A percentile compares a stretch with the other conserved stretches of the same genome.
phyloP scores from a whole-genome alignment of 2,888 invertebrate genomes.

The Apodemia hepburni region DNA sequence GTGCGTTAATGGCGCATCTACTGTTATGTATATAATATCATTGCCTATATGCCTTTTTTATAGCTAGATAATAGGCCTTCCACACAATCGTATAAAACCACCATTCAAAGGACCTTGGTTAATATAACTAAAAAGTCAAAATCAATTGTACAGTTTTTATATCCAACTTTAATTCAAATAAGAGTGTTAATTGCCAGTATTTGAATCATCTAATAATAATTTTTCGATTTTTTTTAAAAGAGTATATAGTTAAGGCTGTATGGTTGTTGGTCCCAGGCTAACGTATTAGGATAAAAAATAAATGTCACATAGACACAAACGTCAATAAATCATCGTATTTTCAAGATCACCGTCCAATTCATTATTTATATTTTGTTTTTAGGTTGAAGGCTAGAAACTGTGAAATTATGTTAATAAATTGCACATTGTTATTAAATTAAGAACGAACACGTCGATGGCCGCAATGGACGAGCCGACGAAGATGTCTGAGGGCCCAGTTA shows the following conservation, averaged over 20 bases:
- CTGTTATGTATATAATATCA: too few relatives aligned
- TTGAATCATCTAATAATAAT: too few relatives aligned
- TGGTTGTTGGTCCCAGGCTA: not conserved
- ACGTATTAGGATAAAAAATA: not conserved
- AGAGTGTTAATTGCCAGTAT: too few relatives aligned
- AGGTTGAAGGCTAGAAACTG: slow-evolving; percentile 18
- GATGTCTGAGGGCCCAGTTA: slow-evolving; percentile 56
- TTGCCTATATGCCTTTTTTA: too few relatives aligned
- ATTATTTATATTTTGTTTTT: slow-evolving; percentile 25
- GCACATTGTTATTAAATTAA: slow-evolving; percentile 21
- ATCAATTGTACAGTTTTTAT: too few relatives aligned
- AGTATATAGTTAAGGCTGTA: not conserved
- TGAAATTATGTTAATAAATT: slow-evolving; percentile 28
- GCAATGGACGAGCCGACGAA: slow-evolving; percentile 38
- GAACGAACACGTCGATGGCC: slow-evolving; percentile 21
- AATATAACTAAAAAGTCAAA: too few relatives aligned
- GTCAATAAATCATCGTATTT: slow-evolving; percentile 29
- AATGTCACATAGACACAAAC: slow-evolving; percentile 17
- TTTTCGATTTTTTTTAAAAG: too few relatives aligned
- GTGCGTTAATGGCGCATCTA: too few relatives aligned
- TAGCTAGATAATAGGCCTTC: too few relatives aligned
- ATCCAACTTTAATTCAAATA: too few relatives aligned
- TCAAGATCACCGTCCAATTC: slow-evolving; percentile 25
- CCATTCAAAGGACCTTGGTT: too few relatives aligned
- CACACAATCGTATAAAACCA: too few relatives aligned